Evolutionary conservation across 2,113 vertebrate genomes (phyloP), one percentile per base, ranked within the genome.

Genomic region (Telmatochromis sp.): DNA sequence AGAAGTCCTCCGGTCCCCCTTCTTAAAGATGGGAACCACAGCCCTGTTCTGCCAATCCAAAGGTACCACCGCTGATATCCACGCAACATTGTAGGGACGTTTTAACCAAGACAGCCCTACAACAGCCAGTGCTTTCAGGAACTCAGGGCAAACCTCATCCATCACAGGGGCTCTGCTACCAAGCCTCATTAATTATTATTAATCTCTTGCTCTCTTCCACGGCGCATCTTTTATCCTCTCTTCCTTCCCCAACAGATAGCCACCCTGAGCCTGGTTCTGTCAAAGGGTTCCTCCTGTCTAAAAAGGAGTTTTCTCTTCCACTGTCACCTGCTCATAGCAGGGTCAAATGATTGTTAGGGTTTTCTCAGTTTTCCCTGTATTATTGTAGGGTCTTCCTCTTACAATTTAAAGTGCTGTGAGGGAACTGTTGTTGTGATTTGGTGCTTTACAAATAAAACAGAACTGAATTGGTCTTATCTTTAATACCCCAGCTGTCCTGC

Each of bases 261-360:
- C 23, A 0, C 54, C 55, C 7, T 57, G 23, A 28, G 23, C 55
- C 23, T 57, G 23, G 13, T 60, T 60, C 26, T 60, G 57, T 14
- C 54, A 57, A 26, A 57, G 1, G 54, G 7, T 28, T 57, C 54
- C 54, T 57, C 54, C 23, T 57, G 54, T 26, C 1, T 60, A 9
- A 60, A 60, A 10, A 60, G 8, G 1, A 60, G 57, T 31, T 60
- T 31, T 31, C 14, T 31, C 26, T 60, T 31, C 57, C 26, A 60
- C 26, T 31, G 26, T 60, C 0, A 0, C 8, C 14, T 31, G 57
- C 57, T 31, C 57, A 31, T 31, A 31, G 0, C 8, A 9, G 57
- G 26, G 26, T 31, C 57, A 17, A 31, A 60, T 31, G 57, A 60
- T 60, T 17, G 57, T 4, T 60, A 31, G 57, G 1, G 26, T 60